Base-by-base conservation (phyloP, 2,888 invertebrate species). In the Idaea dimidiata region DNA sequence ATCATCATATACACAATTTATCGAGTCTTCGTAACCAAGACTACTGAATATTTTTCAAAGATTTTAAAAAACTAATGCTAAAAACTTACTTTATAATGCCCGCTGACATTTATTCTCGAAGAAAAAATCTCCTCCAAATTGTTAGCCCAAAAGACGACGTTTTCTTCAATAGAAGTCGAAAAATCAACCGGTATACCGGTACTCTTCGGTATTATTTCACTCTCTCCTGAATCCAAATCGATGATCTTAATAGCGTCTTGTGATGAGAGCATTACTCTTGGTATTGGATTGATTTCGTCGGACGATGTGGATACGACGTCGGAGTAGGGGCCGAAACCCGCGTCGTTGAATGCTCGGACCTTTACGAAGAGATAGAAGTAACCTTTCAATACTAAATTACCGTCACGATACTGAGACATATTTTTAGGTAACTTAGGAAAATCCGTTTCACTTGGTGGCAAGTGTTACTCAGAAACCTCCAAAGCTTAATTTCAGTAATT, bases 61-160 rank as follows among this genome's bases (percentile, higher is more conserved):
- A 32, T 32, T 32, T 32, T 6, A 32, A 32, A 8, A 32, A 32
- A 32, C 32, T 32, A 32, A 32, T 8, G 4, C 32, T 6, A 61
- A 33, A 18, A 14, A 60, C 61, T 69, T 70, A 91, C 93, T 83
- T 93, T 93, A 63, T 85, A 89, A 72, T 93, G 89, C 1, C 92
- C 91, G 72, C 87, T 88, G 16, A 94, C 94, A 62, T 93, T 92
- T 31, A 94, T 88, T 69, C 94, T 90, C 0, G 94, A 94, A 24
- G 94, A 94, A 71, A 95, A 94, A 65, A 96, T 85, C 81, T 96
- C 95, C 67, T 95, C 94, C 79, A 95, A 93, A 73, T 96, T 95
- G 76, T 97, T 97, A 16, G 97, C 94, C 97, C 97, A 98, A 74
- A 96, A 96, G 6, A 97, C 90, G 18, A 95, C 94, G 62, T 95